phyloP scores from a whole-genome alignment of 2,888 invertebrate species.

The Calameuta filiformis region DNA sequence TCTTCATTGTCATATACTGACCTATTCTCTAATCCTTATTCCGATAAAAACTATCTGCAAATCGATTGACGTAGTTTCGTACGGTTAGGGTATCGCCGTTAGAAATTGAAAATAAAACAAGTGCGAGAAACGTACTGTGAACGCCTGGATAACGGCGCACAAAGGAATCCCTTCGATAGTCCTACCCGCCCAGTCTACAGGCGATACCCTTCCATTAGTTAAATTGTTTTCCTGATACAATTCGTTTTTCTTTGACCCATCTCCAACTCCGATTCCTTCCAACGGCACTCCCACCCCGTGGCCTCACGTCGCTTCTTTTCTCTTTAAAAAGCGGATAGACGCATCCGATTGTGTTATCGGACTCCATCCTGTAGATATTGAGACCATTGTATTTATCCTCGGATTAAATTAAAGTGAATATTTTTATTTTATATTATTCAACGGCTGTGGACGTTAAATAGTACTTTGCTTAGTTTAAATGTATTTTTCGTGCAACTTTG shows the following conservation, averaged over 20 bases:
- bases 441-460: neutral
- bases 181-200: conserved; percentile 27
- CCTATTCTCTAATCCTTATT: neutral
- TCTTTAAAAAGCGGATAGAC: conserved; percentile 3
- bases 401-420: neutral
- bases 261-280: neutral
- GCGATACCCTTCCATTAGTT: conserved; percentile 61
- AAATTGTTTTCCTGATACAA: conserved; percentile 57
- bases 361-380: neutral
- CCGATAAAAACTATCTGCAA: neutral
- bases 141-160: neutral
- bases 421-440: neutral
- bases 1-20: neutral
- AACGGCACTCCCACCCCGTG: neutral
- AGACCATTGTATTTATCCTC: neutral
- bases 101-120: neutral
- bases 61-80: neutral
- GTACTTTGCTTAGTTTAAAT: neutral
- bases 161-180: conserved; percentile 3
- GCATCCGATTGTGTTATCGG: neutral
- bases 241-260: conserved; percentile 38
- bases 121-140: neutral
- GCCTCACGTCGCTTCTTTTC: conserved; percentile 2
- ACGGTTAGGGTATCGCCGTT: neutral
- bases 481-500: neutral